These are phyloP conservation scores for Saturnia pavonia DNA, from an alignment of 2,888 invertebrate genomes.

Conservation along the genomic window DNA sequence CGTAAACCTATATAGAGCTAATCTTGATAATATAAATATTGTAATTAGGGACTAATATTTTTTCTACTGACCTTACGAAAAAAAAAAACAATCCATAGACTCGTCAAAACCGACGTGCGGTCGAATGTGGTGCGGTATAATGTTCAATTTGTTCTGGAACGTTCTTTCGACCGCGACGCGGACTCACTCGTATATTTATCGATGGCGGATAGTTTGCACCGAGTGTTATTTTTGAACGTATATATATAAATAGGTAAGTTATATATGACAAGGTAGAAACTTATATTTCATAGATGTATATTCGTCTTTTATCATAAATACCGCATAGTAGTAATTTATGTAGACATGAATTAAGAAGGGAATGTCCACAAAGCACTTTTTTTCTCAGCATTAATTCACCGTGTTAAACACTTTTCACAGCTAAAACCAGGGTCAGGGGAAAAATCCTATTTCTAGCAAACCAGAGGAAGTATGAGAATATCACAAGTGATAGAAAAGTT, in stretches of 20 bases:
- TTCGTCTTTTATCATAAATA: background rate
- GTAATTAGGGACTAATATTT: conserved; percentile 1
- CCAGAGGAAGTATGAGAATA: too few relatives aligned
- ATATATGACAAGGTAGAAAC: background rate
- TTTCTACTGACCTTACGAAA: background rate
- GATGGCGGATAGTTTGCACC: conserved; percentile 3
- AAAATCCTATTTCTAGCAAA: too few relatives aligned
- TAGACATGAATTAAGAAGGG: background rate
- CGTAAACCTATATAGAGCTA: background rate
- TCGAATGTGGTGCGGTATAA: conserved; percentile 1
- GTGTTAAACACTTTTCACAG: background rate
- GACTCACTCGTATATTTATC: background rate
- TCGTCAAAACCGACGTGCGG: conserved; percentile 20
- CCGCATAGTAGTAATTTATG: background rate
- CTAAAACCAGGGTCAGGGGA: background rate
- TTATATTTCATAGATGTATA: conserved; percentile 2
- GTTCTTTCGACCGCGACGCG: background rate
- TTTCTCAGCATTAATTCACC: background rate
- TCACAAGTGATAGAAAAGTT: too few relatives aligned
- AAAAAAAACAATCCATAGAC: background rate
- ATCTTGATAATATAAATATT: conserved; percentile 3
- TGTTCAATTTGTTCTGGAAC: background rate
- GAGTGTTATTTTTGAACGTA: conserved; percentile 21
- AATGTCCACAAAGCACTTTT: background rate
- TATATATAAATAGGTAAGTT: conserved; percentile 8